Evolutionary conservation across 2,113 vertebrate genomes (phyloP).

Genomic region (Lota lota): DNA sequence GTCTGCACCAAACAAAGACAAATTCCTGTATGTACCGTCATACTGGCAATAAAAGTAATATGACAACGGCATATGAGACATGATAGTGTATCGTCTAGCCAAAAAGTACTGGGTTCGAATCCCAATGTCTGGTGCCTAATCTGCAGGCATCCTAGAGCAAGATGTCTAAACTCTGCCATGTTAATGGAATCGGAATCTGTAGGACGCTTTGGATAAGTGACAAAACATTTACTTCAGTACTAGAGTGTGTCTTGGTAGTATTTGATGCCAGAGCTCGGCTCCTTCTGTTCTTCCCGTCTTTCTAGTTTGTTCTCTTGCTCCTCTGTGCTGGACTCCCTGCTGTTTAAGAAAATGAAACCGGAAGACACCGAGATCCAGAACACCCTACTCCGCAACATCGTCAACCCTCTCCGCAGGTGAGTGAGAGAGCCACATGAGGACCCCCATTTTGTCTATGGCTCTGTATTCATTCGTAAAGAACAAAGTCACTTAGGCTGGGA

Average conservation of each 20-base stretch:
- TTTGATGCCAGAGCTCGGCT: background rate
- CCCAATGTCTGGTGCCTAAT: no score
- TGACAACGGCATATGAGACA: no score
- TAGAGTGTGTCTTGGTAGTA: background rate
- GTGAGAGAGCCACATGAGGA: background rate
- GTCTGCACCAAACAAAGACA: no score
- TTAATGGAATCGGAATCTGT: background rate
- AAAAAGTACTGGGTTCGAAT: no score
- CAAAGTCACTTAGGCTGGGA: no score
- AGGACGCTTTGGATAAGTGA: no score
- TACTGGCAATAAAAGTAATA: no score
- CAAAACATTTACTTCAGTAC: no score
- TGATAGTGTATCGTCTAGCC: no score
- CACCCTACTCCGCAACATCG: constrained; percentile 81
- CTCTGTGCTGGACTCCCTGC: constrained; percentile 82
- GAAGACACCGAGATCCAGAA: constrained; percentile 74
- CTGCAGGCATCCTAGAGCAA: no score
- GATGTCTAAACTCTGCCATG: background rate
- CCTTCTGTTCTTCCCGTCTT: constrained; percentile 7
- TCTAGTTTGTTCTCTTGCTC: constrained; percentile 87
- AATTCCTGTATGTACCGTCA: no score
- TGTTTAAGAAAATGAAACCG: constrained; percentile 74
- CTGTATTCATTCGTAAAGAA: no score
- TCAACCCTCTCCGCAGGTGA: constrained; percentile 83
- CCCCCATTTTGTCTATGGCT: background rate